Evolutionary conservation across 2,888 invertebrate genomes (phyloP).

Genomic region (Margaritifera margaritifera): DNA sequence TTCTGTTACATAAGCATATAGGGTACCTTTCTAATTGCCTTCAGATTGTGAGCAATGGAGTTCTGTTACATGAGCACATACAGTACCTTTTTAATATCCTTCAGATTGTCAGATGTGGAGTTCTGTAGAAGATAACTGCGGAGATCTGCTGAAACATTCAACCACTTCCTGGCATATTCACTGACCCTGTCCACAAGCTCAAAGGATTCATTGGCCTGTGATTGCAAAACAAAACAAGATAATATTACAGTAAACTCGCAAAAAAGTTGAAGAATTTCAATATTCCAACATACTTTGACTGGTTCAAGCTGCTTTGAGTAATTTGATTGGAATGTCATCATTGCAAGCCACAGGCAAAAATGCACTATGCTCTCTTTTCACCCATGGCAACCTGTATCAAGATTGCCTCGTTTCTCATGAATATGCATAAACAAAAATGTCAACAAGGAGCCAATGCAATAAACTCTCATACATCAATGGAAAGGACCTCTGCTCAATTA

Average conservation of each 20-base stretch:
- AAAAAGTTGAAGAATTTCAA: background rate
- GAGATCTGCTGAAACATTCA: constrained; percentile 72
- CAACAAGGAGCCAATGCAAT: no score
- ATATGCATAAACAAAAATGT: no score
- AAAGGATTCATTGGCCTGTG: constrained; percentile 74
- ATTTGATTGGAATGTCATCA: no score
- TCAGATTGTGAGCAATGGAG: constrained; percentile 69
- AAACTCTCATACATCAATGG: no score
- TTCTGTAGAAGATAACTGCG: constrained; percentile 68
- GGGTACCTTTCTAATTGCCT: constrained; percentile 71
- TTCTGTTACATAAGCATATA: no score
- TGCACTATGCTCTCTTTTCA: no score
- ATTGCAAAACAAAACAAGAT: constrained; percentile 7
- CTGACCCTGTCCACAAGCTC: constrained; percentile 71
- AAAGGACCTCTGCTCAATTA: no score
- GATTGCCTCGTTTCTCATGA: no score
- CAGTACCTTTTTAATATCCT: constrained; percentile 68
- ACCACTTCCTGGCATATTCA: constrained; percentile 70
- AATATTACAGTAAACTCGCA: background rate
- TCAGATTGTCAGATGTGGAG: constrained; percentile 70
- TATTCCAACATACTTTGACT: no score
- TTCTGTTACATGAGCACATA: constrained; percentile 36
- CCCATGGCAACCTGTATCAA: no score
- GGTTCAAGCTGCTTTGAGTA: no score
- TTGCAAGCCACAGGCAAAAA: no score